A percentile compares a stretch with the other conserved stretches of the same genome.
Evolutionary conservation across 1,140 invertebrate species (phyloP).

Genomic region (Scaptomyza pallida): DNA sequence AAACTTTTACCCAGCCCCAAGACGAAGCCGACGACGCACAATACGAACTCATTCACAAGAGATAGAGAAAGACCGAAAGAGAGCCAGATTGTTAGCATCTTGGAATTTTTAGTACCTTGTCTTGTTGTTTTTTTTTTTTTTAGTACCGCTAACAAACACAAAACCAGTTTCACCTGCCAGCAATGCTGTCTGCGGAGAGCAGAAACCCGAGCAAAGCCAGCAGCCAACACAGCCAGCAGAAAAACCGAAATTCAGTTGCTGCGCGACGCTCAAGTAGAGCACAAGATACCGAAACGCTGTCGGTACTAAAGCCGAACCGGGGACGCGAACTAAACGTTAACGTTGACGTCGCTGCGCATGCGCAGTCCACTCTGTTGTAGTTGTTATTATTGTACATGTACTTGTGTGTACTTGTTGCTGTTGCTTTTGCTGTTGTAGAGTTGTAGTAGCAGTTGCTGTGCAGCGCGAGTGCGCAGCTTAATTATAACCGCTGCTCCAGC

Average conservation of each 20-base stretch:
- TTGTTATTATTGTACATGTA: conserved; percentile 19
- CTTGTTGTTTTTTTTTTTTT: no score
- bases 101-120: conserved; percentile 66
- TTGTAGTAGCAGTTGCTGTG: conserved; percentile 41
- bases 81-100: conserved; percentile 55
- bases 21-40: conserved; percentile 47
- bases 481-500: conserved; percentile 48
- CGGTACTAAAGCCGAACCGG: conserved; percentile 37
- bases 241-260: conserved; percentile 66
- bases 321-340: conserved; percentile 31
- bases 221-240: conserved; percentile 8
- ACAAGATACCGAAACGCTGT: conserved; percentile 9
- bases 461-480: conserved; percentile 59
- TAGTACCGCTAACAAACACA: conserved; percentile 45
- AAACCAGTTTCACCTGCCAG: conserved; percentile 63
- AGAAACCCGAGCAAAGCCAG: conserved; percentile 31
- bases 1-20: conserved; percentile 70
- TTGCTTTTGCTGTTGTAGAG: not conserved
- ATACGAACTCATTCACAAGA: conserved; percentile 68
- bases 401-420: conserved; percentile 29
- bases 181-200: conserved; percentile 6
- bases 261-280: conserved; percentile 72
- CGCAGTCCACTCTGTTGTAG: conserved; percentile 34
- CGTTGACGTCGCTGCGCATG: conserved; percentile 52
- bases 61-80: conserved; percentile 31